Evolutionary conservation across 2,797 vertebrate genomes (phyloP), one percentile per base, ranked within the genome.

Genomic region (Cygnus olor): DNA sequence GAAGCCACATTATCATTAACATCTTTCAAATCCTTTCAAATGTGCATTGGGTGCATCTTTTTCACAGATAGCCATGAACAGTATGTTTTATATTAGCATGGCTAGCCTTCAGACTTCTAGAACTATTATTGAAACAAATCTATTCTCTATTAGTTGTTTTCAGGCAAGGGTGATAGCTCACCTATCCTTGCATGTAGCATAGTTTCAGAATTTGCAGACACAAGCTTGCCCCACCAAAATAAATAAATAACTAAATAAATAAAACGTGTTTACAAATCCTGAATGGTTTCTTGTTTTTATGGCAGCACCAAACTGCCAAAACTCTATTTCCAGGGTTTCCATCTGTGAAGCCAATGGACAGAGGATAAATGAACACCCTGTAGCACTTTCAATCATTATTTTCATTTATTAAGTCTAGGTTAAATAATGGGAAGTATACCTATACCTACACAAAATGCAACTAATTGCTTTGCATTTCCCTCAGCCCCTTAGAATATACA

Each of bases 221-320:
- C 17, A 21, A 80, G n/a, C n/a, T 56, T 47, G 6, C 58, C 53
- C 15, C 25, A 53, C 11, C 6, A n/a, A 53, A 78, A 95, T 28
- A 32, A 49, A 81, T 95, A 54, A 54, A 54, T 28, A 28, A 28
- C 53, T 27, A 54, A 27, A 51, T 24, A 95, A 80, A 49, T 2
- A 2, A 34, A 94, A 88, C 87, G 83, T 85, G 57, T 85, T 96
- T 95, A 95, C 95, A 96, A 95, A 97, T 92, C 90, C 84, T n/a
- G 42, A 45, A 76, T 30, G 77, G 84, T 63, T 92, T 95, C 83
- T 60, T 77, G 89, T 82, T 86, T 80, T 86, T 69, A 64, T 11
- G 64, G 80, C 61, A 96, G 65, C 74, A 88, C 56, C 58, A 80
- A 95, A 77, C 81, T 91, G 89, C 72, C 70, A 96, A 90, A 96